These are phyloP conservation scores for Pipistrellus pygmaeus DNA, from an alignment of 2,797 vertebrate species.

Conservation along the genomic window DNA sequence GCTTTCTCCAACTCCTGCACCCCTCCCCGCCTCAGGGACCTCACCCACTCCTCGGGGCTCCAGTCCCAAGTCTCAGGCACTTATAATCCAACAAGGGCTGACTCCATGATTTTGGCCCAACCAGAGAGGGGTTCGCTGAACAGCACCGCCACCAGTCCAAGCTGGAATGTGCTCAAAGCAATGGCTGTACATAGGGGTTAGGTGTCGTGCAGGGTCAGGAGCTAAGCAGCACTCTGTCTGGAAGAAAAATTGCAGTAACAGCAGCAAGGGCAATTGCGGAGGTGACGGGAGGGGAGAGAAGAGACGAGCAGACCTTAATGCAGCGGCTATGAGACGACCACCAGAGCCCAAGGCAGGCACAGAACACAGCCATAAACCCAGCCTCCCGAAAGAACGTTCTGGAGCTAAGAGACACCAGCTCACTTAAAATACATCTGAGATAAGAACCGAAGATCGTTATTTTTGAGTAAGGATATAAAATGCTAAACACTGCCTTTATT, in stretches of 20 bases:
- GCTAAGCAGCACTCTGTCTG: constrained; percentile 71
- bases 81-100: not conserved
- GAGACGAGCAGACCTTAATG: constrained; percentile 59
- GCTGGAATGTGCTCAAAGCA: not conserved
- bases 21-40: not conserved
- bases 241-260: constrained; percentile 75
- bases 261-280: not conserved
- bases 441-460: constrained; percentile 81
- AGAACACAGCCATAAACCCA: constrained; percentile 82
- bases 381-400: constrained; percentile 71
- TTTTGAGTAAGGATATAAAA: constrained; percentile 80
- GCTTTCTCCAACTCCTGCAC: not conserved
- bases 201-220: constrained; percentile 68
- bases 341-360: constrained; percentile 78
- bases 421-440: constrained; percentile 81
- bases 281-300: not conserved
- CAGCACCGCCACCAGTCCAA: not conserved
- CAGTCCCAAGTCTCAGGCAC: not conserved
- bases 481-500: constrained; percentile 78
- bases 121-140: not conserved
- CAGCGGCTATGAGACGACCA: constrained; percentile 73
- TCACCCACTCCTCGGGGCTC: no score
- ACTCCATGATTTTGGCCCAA: not conserved
- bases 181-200: constrained; percentile 59
- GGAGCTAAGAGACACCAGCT: constrained; percentile 72